phyloP scores from a whole-genome alignment of 2,113 vertebrate genomes.

The Ornithorhynchus anatinus region DNA sequence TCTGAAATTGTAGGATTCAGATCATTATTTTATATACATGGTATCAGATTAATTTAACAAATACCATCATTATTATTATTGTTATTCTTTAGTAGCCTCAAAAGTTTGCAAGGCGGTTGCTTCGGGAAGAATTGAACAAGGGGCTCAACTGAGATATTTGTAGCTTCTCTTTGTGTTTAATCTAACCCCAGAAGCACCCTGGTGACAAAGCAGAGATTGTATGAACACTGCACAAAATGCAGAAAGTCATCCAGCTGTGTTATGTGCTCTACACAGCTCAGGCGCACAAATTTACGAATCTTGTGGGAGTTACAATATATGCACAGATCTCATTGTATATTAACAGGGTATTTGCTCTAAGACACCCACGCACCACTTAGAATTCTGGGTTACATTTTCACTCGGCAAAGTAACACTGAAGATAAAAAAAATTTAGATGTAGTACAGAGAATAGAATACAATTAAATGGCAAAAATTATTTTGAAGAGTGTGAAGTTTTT shows the following conservation, averaged over 20 bases:
- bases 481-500: constrained; percentile 21
- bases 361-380: constrained; percentile 41
- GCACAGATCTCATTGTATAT: constrained; percentile 32
- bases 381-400: constrained; percentile 41
- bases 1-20: too few relatives aligned
- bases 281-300: constrained; percentile 29
- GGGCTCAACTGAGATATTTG: too few relatives aligned
- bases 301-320: constrained; percentile 41
- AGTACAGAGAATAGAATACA: constrained; percentile 17
- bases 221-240: not conserved
- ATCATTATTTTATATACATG: too few relatives aligned
- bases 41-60: too few relatives aligned
- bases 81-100: too few relatives aligned
- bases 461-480: constrained; percentile 20
- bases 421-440: not conserved
- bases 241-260: not conserved
- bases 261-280: constrained; percentile 6
- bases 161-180: not conserved
- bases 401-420: constrained; percentile 27
- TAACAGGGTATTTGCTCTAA: constrained; percentile 35
- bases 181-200: not conserved
- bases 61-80: too few relatives aligned
- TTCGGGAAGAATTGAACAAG: too few relatives aligned
- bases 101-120: too few relatives aligned
- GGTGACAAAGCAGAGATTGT: not conserved